phyloP scores from a whole-genome alignment of 2,113 vertebrate species.

The Miniopterus natalensis region DNA sequence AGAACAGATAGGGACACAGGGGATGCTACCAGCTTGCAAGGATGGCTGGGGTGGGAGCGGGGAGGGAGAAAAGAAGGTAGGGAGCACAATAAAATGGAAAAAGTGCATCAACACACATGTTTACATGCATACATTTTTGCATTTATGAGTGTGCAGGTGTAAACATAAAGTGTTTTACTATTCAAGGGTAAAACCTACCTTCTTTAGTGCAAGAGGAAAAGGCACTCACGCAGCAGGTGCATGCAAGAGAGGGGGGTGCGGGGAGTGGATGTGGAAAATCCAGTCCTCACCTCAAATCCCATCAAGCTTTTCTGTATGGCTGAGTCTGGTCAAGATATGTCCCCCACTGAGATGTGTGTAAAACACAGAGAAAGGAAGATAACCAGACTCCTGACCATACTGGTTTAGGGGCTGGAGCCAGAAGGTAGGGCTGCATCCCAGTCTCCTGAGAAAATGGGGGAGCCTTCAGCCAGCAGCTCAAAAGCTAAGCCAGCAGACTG shows the following conservation, averaged over 20 bases:
- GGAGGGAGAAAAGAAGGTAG: no score
- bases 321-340: not conserved
- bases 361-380: not conserved
- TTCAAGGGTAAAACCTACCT: not conserved
- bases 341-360: not conserved
- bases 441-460: not conserved
- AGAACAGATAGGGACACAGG: not conserved
- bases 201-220: not conserved
- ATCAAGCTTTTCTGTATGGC: not conserved
- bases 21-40: not conserved
- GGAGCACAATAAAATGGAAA: not conserved
- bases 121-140: not conserved
- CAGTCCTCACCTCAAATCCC: not conserved
- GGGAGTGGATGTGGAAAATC: not conserved
- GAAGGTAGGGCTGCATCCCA: not conserved
- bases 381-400: no score
- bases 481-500: not conserved
- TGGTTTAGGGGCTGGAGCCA: not conserved
- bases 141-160: not conserved
- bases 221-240: accelerated
- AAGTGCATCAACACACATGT: not conserved
- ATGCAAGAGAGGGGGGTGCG: accelerated
- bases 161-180: not conserved
- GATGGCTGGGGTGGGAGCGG: not conserved
- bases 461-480: not conserved